These are phyloP conservation scores for Gymnorhina tibicen DNA, from an alignment of 2,113 vertebrate genomes.

Conservation along the genomic window DNA sequence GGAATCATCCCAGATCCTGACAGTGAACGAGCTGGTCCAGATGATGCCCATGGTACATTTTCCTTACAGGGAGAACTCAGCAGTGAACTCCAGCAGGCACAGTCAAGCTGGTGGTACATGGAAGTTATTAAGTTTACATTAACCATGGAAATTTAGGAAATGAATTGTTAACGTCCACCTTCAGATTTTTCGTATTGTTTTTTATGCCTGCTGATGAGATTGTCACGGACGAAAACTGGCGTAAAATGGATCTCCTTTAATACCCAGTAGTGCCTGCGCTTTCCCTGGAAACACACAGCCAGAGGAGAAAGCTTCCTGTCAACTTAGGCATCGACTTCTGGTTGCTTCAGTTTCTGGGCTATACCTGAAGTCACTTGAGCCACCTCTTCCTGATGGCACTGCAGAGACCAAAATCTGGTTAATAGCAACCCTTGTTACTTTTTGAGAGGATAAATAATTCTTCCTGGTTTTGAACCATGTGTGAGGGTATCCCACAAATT, in stretches of 20 bases:
- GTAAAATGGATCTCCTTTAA: background rate
- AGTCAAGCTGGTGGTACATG: background rate
- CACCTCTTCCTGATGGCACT: background rate
- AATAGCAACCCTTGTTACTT: background rate
- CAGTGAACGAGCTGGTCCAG: background rate
- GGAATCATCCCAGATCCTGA: background rate
- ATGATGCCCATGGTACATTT: background rate
- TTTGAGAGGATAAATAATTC: background rate
- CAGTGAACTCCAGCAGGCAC: background rate
- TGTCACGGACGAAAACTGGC: background rate
- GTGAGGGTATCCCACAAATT: background rate
- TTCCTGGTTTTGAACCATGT: background rate
- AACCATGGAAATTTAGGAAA: background rate
- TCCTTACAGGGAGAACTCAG: background rate
- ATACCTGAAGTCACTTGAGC: background rate
- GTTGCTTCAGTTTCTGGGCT: background rate
- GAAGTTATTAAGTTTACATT: background rate
- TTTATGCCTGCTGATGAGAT: background rate
- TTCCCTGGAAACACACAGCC: background rate
- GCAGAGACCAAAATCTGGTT: background rate
- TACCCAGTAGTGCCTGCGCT: background rate
- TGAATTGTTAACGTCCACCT: background rate
- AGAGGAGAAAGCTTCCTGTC: background rate
- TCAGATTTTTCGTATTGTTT: background rate
- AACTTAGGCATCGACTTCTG: background rate